Base-by-base conservation (phyloP, 2,113 vertebrate species). In the Apteryx mantelli region DNA sequence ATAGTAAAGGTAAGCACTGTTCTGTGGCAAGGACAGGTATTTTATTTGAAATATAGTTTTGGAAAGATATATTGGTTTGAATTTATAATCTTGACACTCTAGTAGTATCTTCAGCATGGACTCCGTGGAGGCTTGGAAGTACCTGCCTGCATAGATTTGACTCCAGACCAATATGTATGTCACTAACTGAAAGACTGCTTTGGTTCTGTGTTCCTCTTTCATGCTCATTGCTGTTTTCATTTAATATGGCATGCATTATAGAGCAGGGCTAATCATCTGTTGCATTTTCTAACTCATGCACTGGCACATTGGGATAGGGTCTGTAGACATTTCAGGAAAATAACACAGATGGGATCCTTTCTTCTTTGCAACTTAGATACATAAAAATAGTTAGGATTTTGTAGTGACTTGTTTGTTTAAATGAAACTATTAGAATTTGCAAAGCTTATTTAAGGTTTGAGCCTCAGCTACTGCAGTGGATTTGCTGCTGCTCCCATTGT, bases 221-320 rank as follows among this genome's bases (percentile, higher is more conserved):
- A 25, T 8, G 26, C 36, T 0, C 6, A 9, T 9, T 5, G 32
- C 22, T 21, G 16, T 3, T 50, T 13, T 20, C 1, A 2, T n/a
- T 66, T 50, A 25, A 19, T 5, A n/a, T 22, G 18, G 32, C 9
- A 1, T 10, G 17, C 11, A 60, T 21, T 53, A 5, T 3, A 52
- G 44, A 80, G 36, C 36, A 7, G 42, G n/a, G 68, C 3, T 1
- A 3, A 26, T 42, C 74, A 26, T 42, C 74, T 11, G 52, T 14
- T 1, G 3, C 1, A 1, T 18, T 52, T 65, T 66, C 40, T 66
- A 38, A 25, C 25, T 25, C 5, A 2, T 61, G 81, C 13, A 19
- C n/a, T 19, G 32, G 50, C 50, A 66, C 40, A 19, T 7, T n/a
- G 52, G 40, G 20, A 25, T 19, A 38, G 61, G 20, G 60, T 11